Base-by-base conservation (phyloP, 2,113 vertebrate species). In the Synchiropus splendidus region DNA sequence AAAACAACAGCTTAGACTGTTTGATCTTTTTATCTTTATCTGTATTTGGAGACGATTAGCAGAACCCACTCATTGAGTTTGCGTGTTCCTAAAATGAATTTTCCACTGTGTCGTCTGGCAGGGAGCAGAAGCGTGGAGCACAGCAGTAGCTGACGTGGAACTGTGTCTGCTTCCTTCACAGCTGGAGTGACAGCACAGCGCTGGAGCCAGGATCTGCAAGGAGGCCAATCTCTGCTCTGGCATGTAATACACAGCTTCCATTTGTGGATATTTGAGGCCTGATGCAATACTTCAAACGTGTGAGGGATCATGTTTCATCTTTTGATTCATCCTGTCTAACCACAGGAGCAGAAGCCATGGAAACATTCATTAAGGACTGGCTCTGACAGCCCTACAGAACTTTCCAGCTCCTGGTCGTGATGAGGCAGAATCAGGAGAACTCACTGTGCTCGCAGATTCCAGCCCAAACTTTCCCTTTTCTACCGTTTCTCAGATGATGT, bases 61-160 rank as follows among this genome's bases (percentile, higher is more conserved):
- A 27, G 21, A 27, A 27, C 4, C 8, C 21, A n/a, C n/a, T n/a
- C n/a, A n/a, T 27, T 27, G 4, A 27, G 8, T 27, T 27, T 27
- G 21, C 21, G 4, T 27, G 4, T 4, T 27, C 8, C 8, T 27
- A 8, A 4, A 5, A 5, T 27, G 21, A 27, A 8, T 27, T 27
- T 8, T 27, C 21, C 21, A 27, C 21, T 27, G 21, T 5, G 21
- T 4, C 21, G 21, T 27, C 21, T 27, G 21, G 30, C 18, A 45
- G 42, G 33, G 56, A 40, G 51, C 45, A 43, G 54, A 51, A 36
- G 32, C 41, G 31, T 58, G 40, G 35, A 16, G n/a, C n/a, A n/a
- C n/a, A 21, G 57, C 49, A 53, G 77, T 42, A 50, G 72, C 67
- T 72, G 78, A 78, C 70, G 70, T 76, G 75, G 70, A 76, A 48